Conservation (phyloP, 2,113 vertebrate genomes). For the Colossoma macropomum region DNA sequence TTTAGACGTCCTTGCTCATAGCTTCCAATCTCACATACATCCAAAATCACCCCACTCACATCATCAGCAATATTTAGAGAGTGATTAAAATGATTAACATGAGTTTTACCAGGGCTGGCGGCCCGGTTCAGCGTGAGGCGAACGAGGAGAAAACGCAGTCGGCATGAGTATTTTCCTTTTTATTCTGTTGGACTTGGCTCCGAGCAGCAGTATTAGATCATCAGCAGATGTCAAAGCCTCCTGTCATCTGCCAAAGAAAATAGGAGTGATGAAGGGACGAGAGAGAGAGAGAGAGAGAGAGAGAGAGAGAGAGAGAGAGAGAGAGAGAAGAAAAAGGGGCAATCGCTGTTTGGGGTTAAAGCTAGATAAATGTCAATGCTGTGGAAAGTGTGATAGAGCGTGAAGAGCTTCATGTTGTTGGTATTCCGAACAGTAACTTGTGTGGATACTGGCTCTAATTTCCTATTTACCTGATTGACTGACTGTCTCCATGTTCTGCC, state of each 20-base stretch:
- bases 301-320: conserved; percentile 11
- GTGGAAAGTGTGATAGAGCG: neutral
- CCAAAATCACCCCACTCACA: conserved; percentile 35
- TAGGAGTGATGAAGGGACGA: conserved; percentile 36
- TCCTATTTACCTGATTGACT: neutral
- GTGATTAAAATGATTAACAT: conserved; percentile 56
- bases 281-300: neutral
- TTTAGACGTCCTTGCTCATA: neutral
- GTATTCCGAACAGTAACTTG: neutral
- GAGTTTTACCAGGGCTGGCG: conserved; percentile 31
- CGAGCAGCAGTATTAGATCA: conserved; percentile 50
- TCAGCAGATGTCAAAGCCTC: conserved; percentile 61
- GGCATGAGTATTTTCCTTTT: conserved; percentile 46
- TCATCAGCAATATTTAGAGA: conserved; percentile 51
- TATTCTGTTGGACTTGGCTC: conserved; percentile 54
- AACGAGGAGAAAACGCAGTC: conserved; percentile 52
- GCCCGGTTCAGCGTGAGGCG: conserved; percentile 36
- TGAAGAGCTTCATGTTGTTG: neutral
- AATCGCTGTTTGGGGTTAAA: neutral
- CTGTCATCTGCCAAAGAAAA: conserved; percentile 57
- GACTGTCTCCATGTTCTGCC: neutral
- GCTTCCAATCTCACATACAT: conserved; percentile 21
- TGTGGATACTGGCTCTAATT: neutral
- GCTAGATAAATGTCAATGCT: conserved; percentile 17
- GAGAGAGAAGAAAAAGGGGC: conserved; percentile 25